Evolutionary conservation across 2,113 vertebrate genomes (phyloP).

Genomic region (Symphodus melops): DNA sequence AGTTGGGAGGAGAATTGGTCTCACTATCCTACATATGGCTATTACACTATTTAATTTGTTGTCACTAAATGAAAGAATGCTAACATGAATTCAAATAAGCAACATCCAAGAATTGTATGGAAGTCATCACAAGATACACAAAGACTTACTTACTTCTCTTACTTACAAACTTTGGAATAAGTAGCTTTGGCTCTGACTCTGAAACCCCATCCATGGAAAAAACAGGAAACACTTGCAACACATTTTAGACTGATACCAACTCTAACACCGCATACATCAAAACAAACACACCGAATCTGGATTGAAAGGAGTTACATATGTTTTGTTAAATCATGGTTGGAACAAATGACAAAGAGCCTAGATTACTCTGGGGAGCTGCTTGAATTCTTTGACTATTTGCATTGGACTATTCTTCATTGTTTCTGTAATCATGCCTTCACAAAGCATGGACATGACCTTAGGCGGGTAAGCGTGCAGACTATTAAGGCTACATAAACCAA

Average conservation of each 20-base stretch:
- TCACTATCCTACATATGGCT: no score
- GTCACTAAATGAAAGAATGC: not conserved
- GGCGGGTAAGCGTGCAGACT: not conserved
- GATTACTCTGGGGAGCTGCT: not conserved
- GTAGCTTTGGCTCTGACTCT: not conserved
- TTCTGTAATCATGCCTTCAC: conserved; percentile 25
- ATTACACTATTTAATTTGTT: no score
- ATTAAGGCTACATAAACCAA: not conserved
- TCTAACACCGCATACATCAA: not conserved
- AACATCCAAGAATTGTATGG: not conserved
- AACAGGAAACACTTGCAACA: conserved; percentile 10
- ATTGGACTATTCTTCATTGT: conserved; percentile 33
- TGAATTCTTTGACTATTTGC: not conserved
- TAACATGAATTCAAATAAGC: not conserved
- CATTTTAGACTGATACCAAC: not conserved
- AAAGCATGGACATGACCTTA: conserved; percentile 11
- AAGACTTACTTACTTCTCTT: no score
- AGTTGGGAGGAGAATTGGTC: conserved; percentile 14
- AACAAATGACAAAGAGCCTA: conserved; percentile 8
- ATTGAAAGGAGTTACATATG: not conserved
- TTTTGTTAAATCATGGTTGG: not conserved
- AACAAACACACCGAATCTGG: not conserved
- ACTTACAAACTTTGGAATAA: not conserved
- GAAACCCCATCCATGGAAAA: not conserved
- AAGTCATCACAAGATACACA: not conserved